Base-by-base conservation (phyloP, 2,888 invertebrate genomes). In the Cerceris ruficornis region DNA sequence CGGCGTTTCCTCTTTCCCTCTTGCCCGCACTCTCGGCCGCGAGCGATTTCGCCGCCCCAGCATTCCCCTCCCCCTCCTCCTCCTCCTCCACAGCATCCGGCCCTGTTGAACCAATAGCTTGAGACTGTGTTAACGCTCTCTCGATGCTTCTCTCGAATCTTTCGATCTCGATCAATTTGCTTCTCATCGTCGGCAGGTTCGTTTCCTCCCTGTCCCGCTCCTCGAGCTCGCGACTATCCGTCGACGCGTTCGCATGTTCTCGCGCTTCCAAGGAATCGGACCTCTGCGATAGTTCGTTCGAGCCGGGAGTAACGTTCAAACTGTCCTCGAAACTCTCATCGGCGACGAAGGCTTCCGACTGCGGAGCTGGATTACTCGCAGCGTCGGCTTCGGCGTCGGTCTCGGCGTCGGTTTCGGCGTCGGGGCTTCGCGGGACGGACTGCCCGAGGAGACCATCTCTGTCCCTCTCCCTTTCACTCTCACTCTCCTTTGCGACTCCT, bases 261-360 rank as follows among this genome's bases (percentile, higher is more conserved):
- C 65, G 65, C 2, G 70, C 76, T 15, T 90, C 88, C 13, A 88
- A 75, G 0, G 90, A 90, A 71, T 90, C 90, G 1, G 88, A 84
- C 54, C 88, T 83, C 52, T 74, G 85, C 0, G 84, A 79, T 9
- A 69, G 39, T 17, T 88, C 84, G 0, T 57, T 8, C 2, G 71
- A 77, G 14, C 90, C 89, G 6, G 90, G 89, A 2, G 90, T 88
- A 0, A 88, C 89, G 58, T 91, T 90, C 92, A 77, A 93, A 92
- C 92, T 94, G 92, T 88, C 94, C 88, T 87, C 94, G 92, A 93
- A 94, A 91, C 77, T 81, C 57, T 88, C 85, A 0, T 87, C 86
- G 15, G 9, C 13, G 50, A 13, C 9, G 49, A 9, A 55, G 58
- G 8, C 11, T 11, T 49, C 13, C 13, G 28, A 28, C 28, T 43